Evolutionary conservation across 1,140 invertebrate genomes (phyloP), one percentile per base, ranked within the genome.

Genomic region (Drosophila subobscura): DNA sequence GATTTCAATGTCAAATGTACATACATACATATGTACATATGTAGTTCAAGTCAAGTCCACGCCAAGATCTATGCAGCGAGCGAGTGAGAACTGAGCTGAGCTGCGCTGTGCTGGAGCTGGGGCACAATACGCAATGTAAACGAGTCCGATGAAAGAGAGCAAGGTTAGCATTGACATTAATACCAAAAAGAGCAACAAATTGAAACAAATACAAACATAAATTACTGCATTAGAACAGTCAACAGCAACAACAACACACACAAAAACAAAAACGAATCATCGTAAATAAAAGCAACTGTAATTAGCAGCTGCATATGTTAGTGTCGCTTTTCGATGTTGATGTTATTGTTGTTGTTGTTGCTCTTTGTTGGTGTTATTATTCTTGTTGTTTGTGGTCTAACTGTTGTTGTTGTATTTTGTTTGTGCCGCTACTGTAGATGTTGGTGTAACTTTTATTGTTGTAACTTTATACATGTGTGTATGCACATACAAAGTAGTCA

Each of bases 131-230:
- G 65, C 63, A 86, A 86, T 85, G 77, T 77, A 86, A 85, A 72
- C 74, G 61, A 78, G 74, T 86, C 77, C 74, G 77, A 74, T 73
- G 74, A 86, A 86, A 78, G 83, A 86, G 81, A 86, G 81, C 81
- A 86, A 86, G 81, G 81, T 78, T 86, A 86, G 70, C 73, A 86
- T 81, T 86, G 81, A 86, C 81, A 86, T 88, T 86, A 81, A 86
- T 86, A 86, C 81, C 74, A 79, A 84, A 85, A 78, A 80, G 66
- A 85, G 49, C 27, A 51, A 85, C 77, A 85, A 71, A 86, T 77
- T 77, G 58, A 85, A 77, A 71, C 60, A 85, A 64, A 85, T 51
- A 85, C 64, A 78, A 75, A 72, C 59, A 37, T 37, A 37, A 37
- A 37, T 37, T 12, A 78, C 64, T 63, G 54, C 61, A 76, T 76